These are phyloP conservation scores for Circaetus gallicus DNA, from an alignment of 2,113 vertebrate genomes.

Conservation along the genomic window DNA sequence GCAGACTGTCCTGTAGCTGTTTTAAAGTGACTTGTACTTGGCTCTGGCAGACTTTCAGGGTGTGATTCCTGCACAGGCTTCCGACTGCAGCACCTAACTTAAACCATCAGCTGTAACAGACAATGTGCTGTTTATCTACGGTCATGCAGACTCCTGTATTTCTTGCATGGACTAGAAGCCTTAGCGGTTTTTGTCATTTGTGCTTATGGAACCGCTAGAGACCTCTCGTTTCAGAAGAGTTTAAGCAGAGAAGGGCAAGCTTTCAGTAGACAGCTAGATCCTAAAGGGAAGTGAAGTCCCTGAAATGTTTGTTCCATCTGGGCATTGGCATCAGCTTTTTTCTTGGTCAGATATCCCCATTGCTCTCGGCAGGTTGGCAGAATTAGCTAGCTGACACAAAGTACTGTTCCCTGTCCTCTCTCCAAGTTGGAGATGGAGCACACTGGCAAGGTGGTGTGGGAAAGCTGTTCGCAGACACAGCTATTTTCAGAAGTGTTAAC, in stretches of 20 bases:
- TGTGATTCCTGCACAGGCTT: neutral
- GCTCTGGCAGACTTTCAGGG: fast-evolving
- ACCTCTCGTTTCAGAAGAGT: neutral
- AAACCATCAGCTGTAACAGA: neutral
- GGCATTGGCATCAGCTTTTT: neutral
- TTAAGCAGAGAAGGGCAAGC: neutral
- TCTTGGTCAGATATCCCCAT: neutral
- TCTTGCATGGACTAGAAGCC: neutral
- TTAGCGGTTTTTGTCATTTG: neutral
- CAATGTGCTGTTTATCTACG: fast-evolving
- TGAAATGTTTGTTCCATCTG: neutral
- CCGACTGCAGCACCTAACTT: neutral
- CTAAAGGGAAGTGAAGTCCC: neutral
- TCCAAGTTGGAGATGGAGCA: neutral
- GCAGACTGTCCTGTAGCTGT: neutral
- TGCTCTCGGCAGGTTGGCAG: neutral
- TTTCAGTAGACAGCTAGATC: neutral
- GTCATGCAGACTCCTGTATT: neutral
- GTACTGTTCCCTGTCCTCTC: neutral
- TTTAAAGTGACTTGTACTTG: neutral
- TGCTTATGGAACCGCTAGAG: neutral
- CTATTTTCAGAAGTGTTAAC: neutral
- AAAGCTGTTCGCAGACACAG: neutral
- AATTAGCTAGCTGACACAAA: neutral
- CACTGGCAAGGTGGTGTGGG: neutral